phyloP scores from a whole-genome alignment of 1,140 invertebrate species.

The Atopsyche davidsoni region DNA sequence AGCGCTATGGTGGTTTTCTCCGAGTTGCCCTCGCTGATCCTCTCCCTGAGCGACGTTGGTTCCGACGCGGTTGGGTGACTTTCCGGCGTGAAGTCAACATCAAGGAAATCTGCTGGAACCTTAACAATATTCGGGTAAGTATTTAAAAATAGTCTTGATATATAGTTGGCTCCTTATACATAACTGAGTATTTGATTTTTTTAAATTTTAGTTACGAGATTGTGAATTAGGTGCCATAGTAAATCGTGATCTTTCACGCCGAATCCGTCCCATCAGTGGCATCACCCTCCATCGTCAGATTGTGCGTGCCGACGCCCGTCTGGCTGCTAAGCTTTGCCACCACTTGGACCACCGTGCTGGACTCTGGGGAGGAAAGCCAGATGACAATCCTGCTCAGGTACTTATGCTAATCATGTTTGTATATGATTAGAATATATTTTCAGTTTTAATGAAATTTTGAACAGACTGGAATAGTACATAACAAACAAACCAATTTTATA shows the following conservation, averaged over 20 bases:
- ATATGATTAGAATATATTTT: constrained; percentile 10
- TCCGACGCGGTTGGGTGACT: constrained; percentile 96
- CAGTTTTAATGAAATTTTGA: background rate
- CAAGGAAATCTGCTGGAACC: constrained; percentile 98
- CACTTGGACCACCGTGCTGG: constrained; percentile 81
- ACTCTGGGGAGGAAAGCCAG: constrained; percentile 59
- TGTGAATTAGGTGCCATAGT: constrained; percentile 90
- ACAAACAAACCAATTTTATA: background rate
- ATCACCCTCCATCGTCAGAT: constrained; percentile 88
- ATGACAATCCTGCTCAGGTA: constrained; percentile 19
- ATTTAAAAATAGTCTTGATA: background rate
- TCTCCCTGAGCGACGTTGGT: constrained; percentile 89
- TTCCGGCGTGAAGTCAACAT: constrained; percentile 96
- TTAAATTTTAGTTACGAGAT: constrained; percentile 77
- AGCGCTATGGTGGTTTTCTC: constrained; percentile 91
- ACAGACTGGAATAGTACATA: background rate
- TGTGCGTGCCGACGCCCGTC: constrained; percentile 85
- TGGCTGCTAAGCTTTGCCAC: constrained; percentile 92
- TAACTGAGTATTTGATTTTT: too few relatives aligned
- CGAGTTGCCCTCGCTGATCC: constrained; percentile 96
- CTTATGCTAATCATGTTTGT: constrained; percentile 2
- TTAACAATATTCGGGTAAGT: constrained; percentile 87
- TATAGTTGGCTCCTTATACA: constrained; percentile 13
- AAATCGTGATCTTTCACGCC: constrained; percentile 87
- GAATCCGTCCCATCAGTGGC: constrained; percentile 89